Base-by-base conservation (phyloP, 2,797 vertebrate species). In the Natrix natrix region DNA sequence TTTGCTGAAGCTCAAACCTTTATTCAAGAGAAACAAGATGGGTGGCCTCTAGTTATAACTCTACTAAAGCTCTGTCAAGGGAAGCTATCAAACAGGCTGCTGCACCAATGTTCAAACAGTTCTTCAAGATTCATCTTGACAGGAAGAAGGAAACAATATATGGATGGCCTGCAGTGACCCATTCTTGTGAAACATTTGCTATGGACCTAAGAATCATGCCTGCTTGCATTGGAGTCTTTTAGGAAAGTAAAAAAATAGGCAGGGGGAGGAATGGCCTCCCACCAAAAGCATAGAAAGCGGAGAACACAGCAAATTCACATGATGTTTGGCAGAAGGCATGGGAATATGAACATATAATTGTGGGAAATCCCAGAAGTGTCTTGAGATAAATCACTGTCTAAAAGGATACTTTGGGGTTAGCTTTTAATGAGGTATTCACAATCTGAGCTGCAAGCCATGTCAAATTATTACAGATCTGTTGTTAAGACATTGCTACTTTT, bases 81-180 rank as follows among this genome's bases (percentile, higher is more conserved):
- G 97, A 96, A 91, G 74, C 63, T 95, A 88, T 95, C 95, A 91
- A 91, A 90, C 0, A 20, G 93, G 92, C 93, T 90, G 69, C 89
- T 94, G 91, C 95, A 95, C 54, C 95, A 96, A 96, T 90, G 94
- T 54, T 52, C 6, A 74, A 57, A 96, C 95, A 93, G 92, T 94
- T 95, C 95, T 95, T 97, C 93, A 96, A 93, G 93, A 93, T 94
- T 96, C 83, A 78, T 32, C 88, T 90, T 95, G 96, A 95, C 95
- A 96, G 93, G 48, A 96, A 95, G 56, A 28, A 90, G 93, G 78
- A 93, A 93, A 95, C 89, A 94, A 95, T 37, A 59, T 78, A 37
- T 54, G 24, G 89, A 94, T 12, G 93, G 93, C 0, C 1, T 86
- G 63, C 24, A 89, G 91, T 52, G 69, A 95, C 94, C 94, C 52